Evolutionary conservation across 23 tunicate species (phyloP), one percentile per base, ranked within the genome.

Genomic region (Ascidia mentula): DNA sequence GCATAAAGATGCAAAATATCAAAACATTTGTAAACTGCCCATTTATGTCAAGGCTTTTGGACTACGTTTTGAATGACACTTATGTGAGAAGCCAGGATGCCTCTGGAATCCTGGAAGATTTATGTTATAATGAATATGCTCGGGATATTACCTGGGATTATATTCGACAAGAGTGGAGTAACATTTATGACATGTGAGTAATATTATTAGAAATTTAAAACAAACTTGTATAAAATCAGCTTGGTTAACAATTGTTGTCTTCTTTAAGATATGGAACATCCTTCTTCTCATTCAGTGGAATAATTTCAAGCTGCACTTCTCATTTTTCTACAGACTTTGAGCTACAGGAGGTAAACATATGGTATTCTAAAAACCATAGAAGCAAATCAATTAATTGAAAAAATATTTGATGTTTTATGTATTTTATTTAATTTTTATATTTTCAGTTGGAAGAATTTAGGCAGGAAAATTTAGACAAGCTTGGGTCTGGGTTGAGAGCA

Each of bases 301-400:
- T 90, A 17, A 82, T 87, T 40, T 60, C 61, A 12, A 76, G 82
- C 33, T 81, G 86, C 39, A 82, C 92, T 0, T 81, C 86, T 12
- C 92, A 82, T 75, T 87, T 87, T 82, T 87, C 92, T 37, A 87
- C 92, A 0, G 82, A 75, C n/a, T 87, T 81, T 75, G 92, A 87
- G 40, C 69, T 81, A 18, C 73, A 75, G 69, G 86, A 87, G 82
- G 92, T 87, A 8, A 6, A 69, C 8, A 36, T 5, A 31, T 74
- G 13, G 13, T 20, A 53, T 53, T 12, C 53, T 42, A 42, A 42
- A 42, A 42, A 12, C 12, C 15, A 9, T 42, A 42, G 15, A 9
- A 9, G 15, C 53, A 42, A 42, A 42, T 42, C 12, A n/a, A n/a
- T n/a, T n/a, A n/a, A n/a, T n/a, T n/a, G n/a, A n/a, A n/a, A n/a